Conservation (phyloP, 1,140 invertebrate genomes). For the Leguminivora glycinivorella region DNA sequence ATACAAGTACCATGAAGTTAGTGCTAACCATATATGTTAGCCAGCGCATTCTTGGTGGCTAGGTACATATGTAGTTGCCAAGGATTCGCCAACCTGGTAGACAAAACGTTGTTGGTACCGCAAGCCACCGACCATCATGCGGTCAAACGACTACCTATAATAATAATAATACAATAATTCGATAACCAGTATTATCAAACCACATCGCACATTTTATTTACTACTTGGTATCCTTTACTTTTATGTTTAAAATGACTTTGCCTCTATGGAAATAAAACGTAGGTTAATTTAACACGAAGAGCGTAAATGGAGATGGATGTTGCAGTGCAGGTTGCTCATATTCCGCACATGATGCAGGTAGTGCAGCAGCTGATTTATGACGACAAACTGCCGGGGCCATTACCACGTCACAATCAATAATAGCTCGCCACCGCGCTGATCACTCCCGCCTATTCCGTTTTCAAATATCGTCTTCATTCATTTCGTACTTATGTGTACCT, state of each 20-base stretch:
- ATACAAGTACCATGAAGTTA: too few species aligned
- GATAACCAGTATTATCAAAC: neutral
- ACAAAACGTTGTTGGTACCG: constrained; percentile 6
- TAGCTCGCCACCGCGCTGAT: constrained; percentile 46
- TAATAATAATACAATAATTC: neutral
- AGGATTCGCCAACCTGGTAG: constrained; percentile 5
- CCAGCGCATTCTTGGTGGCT: neutral
- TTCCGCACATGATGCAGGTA: neutral
- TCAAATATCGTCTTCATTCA: constrained; percentile 4
- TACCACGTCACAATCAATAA: constrained; percentile 68
- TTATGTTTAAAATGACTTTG: neutral
- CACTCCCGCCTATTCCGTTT: constrained; percentile 47
- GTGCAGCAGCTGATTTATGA: constrained; percentile 57
- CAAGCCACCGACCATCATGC: constrained; percentile 9
- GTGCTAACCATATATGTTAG: neutral
- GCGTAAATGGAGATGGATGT: constrained; percentile 19
- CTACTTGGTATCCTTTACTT: neutral
- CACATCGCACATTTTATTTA: neutral
- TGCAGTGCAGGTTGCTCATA: constrained; percentile 22
- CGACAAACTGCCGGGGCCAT: constrained; percentile 50
- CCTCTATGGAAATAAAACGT: neutral
- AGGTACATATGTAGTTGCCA: neutral
- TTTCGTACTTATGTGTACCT: neutral
- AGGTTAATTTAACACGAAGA: constrained; percentile 1
- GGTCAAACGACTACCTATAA: neutral